Conservation (phyloP, 2,113 vertebrate genomes). For the Sitta europaea region DNA sequence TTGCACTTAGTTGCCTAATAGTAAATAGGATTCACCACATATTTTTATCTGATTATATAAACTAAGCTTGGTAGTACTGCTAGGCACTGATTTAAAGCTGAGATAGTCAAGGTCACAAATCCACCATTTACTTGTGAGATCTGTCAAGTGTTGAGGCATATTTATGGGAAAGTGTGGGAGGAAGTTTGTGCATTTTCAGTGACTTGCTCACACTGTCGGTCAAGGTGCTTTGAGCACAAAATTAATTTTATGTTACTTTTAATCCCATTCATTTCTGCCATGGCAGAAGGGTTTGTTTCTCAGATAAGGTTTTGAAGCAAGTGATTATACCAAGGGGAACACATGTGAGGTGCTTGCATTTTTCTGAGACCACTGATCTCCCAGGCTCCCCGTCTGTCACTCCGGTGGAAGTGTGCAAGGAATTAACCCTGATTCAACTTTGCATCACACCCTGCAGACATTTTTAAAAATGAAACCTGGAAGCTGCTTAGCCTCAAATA, state of each 20-base stretch:
- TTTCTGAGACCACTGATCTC: neutral
- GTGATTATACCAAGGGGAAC: neutral
- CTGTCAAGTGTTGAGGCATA: constrained; percentile 10
- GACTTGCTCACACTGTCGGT: neutral
- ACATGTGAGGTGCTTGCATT: neutral
- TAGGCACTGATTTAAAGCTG: constrained; percentile 41
- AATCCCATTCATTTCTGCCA: neutral
- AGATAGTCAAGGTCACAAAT: constrained; percentile 43
- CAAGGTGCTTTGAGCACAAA: constrained; percentile 9
- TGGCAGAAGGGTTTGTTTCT: neutral
- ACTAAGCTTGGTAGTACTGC: neutral
- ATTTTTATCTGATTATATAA: constrained; percentile 34
- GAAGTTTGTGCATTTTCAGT: neutral
- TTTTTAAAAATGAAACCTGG: neutral
- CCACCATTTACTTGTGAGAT: neutral
- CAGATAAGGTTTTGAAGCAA: constrained; percentile 18
- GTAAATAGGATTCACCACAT: constrained; percentile 22
- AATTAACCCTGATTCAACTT: neutral
- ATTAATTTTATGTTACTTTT: constrained; percentile 22
- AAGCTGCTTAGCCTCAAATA: neutral
- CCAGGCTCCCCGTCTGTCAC: neutral
- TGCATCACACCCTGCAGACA: neutral
- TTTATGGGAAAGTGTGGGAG: constrained; percentile 39
- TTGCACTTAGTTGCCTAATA: neutral
- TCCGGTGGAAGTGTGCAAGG: neutral